Conservation (phyloP, 2,113 vertebrate genomes). For the Chrysochloris asiatica region DNA sequence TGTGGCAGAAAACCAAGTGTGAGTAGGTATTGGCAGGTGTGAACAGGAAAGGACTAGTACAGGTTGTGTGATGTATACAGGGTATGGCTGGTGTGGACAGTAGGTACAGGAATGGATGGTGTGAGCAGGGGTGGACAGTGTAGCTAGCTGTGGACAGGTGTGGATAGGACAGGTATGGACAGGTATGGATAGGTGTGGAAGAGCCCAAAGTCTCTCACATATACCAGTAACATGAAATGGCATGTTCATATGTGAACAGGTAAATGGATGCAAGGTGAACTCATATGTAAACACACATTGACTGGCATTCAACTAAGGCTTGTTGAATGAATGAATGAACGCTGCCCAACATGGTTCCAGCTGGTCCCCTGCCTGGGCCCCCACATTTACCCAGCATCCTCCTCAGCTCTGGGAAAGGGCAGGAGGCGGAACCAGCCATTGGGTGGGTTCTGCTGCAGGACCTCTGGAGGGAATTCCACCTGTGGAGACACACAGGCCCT, state of each 20-base stretch:
- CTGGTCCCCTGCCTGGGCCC: not conserved
- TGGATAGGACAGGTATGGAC: not conserved
- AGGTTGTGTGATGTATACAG: not conserved
- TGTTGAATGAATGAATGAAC: not conserved
- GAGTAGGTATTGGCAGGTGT: not conserved
- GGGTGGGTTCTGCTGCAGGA: slow-evolving; percentile 82
- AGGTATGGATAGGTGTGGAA: not conserved
- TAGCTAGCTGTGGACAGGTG: too few species aligned
- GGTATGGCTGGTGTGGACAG: not conserved
- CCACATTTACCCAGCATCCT: slow-evolving; percentile 85
- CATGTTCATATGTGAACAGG: too few species aligned
- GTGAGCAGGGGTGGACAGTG: too few species aligned
- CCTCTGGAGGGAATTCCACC: slow-evolving; percentile 89
- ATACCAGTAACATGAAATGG: not conserved
- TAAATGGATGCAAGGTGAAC: not conserved
- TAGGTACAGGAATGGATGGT: too few species aligned
- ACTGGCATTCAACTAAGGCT: rapidly evolving
- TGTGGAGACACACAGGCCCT: slow-evolving; percentile 61
- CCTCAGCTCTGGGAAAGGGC: slow-evolving; percentile 87
- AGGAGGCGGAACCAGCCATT: slow-evolving; percentile 93
- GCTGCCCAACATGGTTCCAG: not conserved
- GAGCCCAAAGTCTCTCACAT: not conserved
- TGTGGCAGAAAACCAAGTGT: too few species aligned
- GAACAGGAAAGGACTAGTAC: not conserved
- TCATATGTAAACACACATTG: rapidly evolving